These are phyloP conservation scores for Hartigia nigra DNA, from an alignment of 2,888 invertebrate genomes.

Conservation along the genomic window DNA sequence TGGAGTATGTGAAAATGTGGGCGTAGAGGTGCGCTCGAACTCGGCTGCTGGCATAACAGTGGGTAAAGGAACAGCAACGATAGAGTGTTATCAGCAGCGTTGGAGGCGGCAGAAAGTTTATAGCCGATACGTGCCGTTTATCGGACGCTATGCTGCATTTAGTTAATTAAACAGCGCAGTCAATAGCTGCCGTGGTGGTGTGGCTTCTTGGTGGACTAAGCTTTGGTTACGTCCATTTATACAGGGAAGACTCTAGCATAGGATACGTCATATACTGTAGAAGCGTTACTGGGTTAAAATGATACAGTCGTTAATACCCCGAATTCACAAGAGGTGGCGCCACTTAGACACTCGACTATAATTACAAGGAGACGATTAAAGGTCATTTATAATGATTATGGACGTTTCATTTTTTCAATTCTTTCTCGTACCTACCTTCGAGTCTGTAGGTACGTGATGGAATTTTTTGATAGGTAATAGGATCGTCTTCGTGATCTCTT, in stretches of 20 bases:
- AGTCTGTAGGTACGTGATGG: neutral
- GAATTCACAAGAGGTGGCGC: slow-evolving; percentile 45
- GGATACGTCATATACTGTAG: neutral
- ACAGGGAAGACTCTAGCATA: neutral
- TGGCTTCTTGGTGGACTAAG: neutral
- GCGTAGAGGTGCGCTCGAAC: slow-evolving; percentile 51
- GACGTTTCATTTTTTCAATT: neutral
- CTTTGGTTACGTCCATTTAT: neutral
- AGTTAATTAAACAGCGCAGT: slow-evolving; percentile 55
- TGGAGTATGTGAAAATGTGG: slow-evolving; percentile 38
- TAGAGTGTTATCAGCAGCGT: slow-evolving; percentile 51
- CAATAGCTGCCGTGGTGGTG: slow-evolving; percentile 23
- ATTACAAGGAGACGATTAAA: slow-evolving; percentile 7
- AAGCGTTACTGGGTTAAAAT: neutral
- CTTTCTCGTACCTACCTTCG: neutral
- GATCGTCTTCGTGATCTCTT: neutral
- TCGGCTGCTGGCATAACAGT: slow-evolving; percentile 42
- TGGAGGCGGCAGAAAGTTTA: slow-evolving; percentile 53
- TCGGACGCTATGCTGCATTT: slow-evolving; percentile 48
- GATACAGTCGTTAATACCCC: slow-evolving; percentile 2
- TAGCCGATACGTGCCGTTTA: slow-evolving; percentile 54
- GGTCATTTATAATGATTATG: neutral
- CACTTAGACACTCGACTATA: slow-evolving; percentile 18
- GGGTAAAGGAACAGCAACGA: slow-evolving; percentile 36
- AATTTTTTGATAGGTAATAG: neutral